Evolutionary conservation across 2,113 vertebrate genomes (phyloP).

Genomic region (Corydoras maculifer): DNA sequence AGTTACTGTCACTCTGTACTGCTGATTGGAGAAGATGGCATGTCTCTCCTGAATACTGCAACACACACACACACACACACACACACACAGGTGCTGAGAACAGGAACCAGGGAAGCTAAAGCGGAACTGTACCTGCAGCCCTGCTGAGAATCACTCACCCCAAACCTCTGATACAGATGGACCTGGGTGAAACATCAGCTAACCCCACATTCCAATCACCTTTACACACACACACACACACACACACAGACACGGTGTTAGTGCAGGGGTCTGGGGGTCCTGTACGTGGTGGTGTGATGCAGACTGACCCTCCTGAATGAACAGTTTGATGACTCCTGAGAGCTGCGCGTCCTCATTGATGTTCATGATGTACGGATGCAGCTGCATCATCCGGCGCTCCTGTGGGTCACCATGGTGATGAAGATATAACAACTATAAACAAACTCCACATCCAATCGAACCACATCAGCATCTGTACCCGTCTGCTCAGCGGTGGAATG

Average conservation of each 20-base stretch:
- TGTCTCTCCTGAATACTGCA: conserved; percentile 78
- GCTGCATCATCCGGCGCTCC: conserved; percentile 78
- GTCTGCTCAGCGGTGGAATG: not conserved
- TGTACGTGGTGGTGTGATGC: no score
- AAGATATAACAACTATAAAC: no score
- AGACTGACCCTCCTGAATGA: conserved; percentile 72
- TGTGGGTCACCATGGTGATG: conserved; percentile 35
- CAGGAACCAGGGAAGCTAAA: no score
- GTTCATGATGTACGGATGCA: conserved; percentile 77
- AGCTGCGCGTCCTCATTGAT: conserved; percentile 83
- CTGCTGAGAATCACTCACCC: conserved; percentile 60
- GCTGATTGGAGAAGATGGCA: conserved; percentile 69
- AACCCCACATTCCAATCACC: conserved; percentile 74
- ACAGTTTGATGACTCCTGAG: conserved; percentile 76
- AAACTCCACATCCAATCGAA: no score
- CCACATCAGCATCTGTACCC: not conserved
- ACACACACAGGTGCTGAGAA: not conserved
- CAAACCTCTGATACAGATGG: conserved; percentile 72
- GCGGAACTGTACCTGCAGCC: not conserved
- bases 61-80: conserved; percentile 13
- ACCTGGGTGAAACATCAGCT: conserved; percentile 55
- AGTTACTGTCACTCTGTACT: conserved; percentile 62
- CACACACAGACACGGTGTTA: not conserved
- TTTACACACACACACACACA: conserved; percentile 43
- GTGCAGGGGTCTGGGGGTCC: no score